phyloP scores from a whole-genome alignment of 2,113 vertebrate species.

The Hiodon tergisus region DNA sequence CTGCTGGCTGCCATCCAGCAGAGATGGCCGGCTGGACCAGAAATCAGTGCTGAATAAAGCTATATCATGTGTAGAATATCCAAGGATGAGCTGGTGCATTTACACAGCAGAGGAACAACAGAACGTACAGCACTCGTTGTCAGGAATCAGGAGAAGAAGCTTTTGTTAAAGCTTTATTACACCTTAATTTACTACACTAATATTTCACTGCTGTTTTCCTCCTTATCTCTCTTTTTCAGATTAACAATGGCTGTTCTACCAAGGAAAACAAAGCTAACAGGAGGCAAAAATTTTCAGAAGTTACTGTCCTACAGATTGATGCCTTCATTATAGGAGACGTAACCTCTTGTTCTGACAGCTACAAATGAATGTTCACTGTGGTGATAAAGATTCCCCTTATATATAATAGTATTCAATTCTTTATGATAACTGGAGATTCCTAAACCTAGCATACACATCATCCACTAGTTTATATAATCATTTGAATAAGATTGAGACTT shows the following conservation, averaged over 20 bases:
- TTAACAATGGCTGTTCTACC: neutral
- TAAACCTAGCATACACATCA: neutral
- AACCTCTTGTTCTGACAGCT: neutral
- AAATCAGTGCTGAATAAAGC: neutral
- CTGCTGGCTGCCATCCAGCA: neutral
- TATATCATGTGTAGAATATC: neutral
- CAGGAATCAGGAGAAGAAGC: neutral
- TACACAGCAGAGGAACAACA: neutral
- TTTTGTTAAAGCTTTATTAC: neutral
- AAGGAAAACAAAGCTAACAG: neutral
- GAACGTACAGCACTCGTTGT: neutral
- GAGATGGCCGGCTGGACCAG: neutral
- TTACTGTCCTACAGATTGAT: neutral
- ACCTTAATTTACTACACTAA: neutral
- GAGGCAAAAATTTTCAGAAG: neutral
- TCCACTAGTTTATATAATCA: neutral
- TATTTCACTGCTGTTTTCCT: neutral
- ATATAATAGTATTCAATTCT: neutral
- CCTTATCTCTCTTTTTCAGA: neutral
- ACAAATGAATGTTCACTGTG: neutral
- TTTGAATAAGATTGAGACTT: conserved; percentile 42
- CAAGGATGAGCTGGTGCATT: neutral
- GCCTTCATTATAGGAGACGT: neutral
- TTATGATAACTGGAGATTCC: neutral
- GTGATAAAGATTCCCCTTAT: neutral